Conservation (phyloP, 2,113 vertebrate genomes). For the Thryonomys swinderianus region DNA sequence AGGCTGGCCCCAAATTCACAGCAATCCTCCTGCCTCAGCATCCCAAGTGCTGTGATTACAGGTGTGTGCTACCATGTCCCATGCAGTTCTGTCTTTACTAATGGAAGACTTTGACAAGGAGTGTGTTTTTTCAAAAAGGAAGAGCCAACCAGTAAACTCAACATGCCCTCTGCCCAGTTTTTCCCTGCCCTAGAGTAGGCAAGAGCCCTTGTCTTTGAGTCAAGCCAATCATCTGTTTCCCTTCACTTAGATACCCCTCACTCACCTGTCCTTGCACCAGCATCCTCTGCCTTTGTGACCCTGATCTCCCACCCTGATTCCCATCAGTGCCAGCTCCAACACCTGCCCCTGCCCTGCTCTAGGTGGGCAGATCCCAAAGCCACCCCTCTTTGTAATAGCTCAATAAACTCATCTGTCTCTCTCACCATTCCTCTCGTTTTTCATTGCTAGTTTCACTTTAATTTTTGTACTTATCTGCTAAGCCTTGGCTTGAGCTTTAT, state of each 20-base stretch:
- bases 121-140: neutral
- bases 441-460: slow-evolving; percentile 13
- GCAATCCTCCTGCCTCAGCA: neutral
- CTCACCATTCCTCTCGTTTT: neutral
- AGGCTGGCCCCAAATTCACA: neutral
- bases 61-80: neutral
- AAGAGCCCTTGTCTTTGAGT: neutral
- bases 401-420: neutral
- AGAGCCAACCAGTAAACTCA: neutral
- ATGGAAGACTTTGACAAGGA: slow-evolving; percentile 23
- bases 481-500: slow-evolving; percentile 17
- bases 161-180: neutral
- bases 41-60: neutral
- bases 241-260: neutral
- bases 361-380: neutral
- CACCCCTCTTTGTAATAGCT: neutral
- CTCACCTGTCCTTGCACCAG: neutral
- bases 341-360: neutral
- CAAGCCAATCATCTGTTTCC: neutral
- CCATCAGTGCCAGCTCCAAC: neutral
- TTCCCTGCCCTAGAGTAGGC: neutral
- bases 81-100: neutral
- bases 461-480: neutral
- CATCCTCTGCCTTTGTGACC: neutral
- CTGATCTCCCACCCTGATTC: neutral